Conservation (phyloP, 2,888 invertebrate genomes). For the Merodon equestris region DNA sequence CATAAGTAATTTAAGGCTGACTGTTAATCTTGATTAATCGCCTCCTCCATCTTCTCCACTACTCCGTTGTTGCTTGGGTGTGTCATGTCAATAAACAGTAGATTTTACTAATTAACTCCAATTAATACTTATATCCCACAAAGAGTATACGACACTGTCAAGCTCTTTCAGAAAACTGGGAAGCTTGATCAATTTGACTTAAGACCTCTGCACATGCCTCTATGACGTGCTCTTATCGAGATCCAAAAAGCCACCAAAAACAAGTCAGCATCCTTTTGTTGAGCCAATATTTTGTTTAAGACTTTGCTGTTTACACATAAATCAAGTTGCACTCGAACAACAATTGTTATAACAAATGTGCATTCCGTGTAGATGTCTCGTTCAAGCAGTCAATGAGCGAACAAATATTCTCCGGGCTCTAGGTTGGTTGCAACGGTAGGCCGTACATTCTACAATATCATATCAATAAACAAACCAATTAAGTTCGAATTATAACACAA, state of each 20-base stretch:
- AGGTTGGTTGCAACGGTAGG: no score
- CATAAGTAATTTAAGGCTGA: slow-evolving; percentile 15
- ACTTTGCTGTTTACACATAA: no score
- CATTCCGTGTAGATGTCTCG: no score
- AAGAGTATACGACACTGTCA: not conserved
- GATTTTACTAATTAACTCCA: slow-evolving; percentile 33
- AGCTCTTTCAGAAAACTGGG: slow-evolving; percentile 17
- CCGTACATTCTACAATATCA: slow-evolving; percentile 29
- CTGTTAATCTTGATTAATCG: slow-evolving; percentile 26
- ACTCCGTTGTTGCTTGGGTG: not conserved
- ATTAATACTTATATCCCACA: slow-evolving; percentile 15
- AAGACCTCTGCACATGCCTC: no score
- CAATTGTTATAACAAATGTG: no score
- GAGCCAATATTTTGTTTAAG: no score
- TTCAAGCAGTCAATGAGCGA: no score
- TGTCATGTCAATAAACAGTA: slow-evolving; percentile 1
- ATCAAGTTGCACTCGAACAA: no score
- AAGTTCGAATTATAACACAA: slow-evolving; percentile 34
- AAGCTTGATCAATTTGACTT: slow-evolving; percentile 16
- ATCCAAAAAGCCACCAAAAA: no score
- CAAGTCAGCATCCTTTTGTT: no score
- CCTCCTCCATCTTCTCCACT: slow-evolving; percentile 30
- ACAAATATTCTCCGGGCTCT: no score
- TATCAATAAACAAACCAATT: slow-evolving; percentile 57
- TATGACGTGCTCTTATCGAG: no score